A percentile compares a stretch with the other conserved stretches of the same genome.
Evolutionary conservation across 2,797 vertebrate genomes (phyloP).

Genomic region (Ceyx erithaca): DNA sequence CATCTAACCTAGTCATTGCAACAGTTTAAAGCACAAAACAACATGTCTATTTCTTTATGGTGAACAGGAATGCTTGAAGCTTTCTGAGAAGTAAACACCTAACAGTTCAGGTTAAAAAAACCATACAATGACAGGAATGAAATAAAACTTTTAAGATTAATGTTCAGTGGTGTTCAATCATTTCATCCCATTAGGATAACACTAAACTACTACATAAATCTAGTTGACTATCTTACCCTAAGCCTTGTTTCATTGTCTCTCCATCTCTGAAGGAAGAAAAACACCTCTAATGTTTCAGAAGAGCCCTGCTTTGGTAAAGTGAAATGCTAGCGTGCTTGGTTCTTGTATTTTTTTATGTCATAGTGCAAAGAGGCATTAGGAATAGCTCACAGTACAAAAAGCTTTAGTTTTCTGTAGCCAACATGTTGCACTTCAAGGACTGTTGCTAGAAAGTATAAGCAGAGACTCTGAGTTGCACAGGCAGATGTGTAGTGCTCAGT

Average conservation of each 20-base stretch:
- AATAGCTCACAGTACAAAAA: not conserved
- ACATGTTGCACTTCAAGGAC: not conserved
- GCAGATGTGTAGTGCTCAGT: accelerated
- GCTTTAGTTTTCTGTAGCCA: not conserved
- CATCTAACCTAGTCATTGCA: accelerated
- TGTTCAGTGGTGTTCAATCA: not conserved
- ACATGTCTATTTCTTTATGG: not conserved
- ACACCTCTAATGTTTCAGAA: not conserved
- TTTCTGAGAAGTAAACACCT: not conserved
- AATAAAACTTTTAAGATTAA: not conserved
- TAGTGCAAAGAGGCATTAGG: not conserved
- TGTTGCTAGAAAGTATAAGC: not conserved
- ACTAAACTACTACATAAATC: not conserved
- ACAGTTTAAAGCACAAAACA: not conserved
- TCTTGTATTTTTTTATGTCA: not conserved
- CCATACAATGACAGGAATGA: not conserved
- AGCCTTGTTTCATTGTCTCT: not conserved
- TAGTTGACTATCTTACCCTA: not conserved
- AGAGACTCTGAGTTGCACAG: accelerated
- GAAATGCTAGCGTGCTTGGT: not conserved
- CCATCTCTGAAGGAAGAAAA: not conserved
- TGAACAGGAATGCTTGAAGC: not conserved
- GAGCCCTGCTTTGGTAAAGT: not conserved
- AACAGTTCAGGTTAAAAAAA: not conserved
- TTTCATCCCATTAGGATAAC: not conserved